Evolutionary conservation across 1,140 invertebrate species (phyloP).

Genomic region (Ceratoteleas bidentatus): DNA sequence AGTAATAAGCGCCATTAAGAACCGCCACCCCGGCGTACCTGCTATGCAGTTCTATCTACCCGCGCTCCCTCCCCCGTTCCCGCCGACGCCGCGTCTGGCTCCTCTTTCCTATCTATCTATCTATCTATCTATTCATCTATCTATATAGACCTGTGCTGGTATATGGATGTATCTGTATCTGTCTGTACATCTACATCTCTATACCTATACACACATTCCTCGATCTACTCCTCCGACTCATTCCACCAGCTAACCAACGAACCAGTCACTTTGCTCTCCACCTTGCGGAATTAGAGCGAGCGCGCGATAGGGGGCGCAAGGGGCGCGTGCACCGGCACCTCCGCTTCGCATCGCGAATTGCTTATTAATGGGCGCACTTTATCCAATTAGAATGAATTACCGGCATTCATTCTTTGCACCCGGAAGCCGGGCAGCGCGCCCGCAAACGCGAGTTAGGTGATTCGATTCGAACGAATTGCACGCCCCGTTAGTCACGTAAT

Average conservation of each 20-base stretch:
- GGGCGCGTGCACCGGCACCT: slow-evolving; percentile 21
- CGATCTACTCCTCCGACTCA: slow-evolving; percentile 42
- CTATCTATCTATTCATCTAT: no score
- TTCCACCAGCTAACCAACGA: slow-evolving; percentile 44
- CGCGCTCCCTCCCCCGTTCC: no score
- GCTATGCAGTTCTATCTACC: no score
- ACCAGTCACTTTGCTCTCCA: slow-evolving; percentile 54
- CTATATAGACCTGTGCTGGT: not conserved
- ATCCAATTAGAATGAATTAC: slow-evolving; percentile 79
- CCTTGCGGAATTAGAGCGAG: slow-evolving; percentile 40
- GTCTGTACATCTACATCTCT: no score
- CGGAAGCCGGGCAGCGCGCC: slow-evolving; percentile 45
- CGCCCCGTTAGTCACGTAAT: slow-evolving; percentile 61
- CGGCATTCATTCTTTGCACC: slow-evolving; percentile 61
- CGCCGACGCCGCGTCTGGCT: slow-evolving; percentile 16
- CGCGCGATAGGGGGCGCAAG: no score
- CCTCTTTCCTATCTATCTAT: slow-evolving; percentile 41
- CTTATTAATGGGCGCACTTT: slow-evolving; percentile 76
- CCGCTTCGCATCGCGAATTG: slow-evolving; percentile 69
- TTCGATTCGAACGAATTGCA: slow-evolving; percentile 60
- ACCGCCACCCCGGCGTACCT: no score
- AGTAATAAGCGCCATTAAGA: no score
- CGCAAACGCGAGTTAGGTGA: slow-evolving; percentile 47
- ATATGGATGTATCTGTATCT: no score
- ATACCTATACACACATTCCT: slow-evolving; percentile 47